Evolutionary conservation across 2,888 invertebrate species (phyloP), one percentile per base, ranked within the genome.

Genomic region (Epirrita christyi): DNA sequence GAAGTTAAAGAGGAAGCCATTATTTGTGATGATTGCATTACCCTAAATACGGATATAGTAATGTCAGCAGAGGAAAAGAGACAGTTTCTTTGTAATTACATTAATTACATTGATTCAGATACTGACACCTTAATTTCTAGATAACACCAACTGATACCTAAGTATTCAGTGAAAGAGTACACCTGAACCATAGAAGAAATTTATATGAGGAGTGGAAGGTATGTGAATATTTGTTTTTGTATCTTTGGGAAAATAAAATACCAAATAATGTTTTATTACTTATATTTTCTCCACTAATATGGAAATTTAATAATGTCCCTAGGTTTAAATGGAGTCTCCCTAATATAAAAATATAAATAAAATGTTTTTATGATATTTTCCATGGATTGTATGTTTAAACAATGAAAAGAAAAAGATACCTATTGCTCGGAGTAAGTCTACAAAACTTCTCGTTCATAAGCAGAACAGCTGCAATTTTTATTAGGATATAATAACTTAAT

Each of bases 41-140:
- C 76, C 14, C 83, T 92, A 54, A 88, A 89, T 59, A 81, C 75
- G 37, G 75, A 73, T 59, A 79, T 90, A 70, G 86, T 89, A 1
- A 84, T 81, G 68, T 85, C 79, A 63, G 83, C 90, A 29, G 46
- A 65, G 32, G 92, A 91, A 60, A 92, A 92, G 63, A 78, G 92
- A 29, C 88, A 89, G 61, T 92, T 90, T 76, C 66, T 92, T 41
- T 90, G 89, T 74, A 88, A 90, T 68, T 92, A 89, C 62, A 83
- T 92, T 13, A 89, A 87, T 74, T 88, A 81, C 67, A 82, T 90
- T 62, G 83, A 85, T 57, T 58, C 66, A 48, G 77, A 75, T 32
- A 64, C 54, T 52, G 55, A 60, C 7, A 62, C 55, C 42, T 37
- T 41, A 21, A 13, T 50, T 50, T 56, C 59, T 37, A 46, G 44